Conservation (phyloP, 2,113 vertebrate genomes). For the Smithornis capensis region DNA sequence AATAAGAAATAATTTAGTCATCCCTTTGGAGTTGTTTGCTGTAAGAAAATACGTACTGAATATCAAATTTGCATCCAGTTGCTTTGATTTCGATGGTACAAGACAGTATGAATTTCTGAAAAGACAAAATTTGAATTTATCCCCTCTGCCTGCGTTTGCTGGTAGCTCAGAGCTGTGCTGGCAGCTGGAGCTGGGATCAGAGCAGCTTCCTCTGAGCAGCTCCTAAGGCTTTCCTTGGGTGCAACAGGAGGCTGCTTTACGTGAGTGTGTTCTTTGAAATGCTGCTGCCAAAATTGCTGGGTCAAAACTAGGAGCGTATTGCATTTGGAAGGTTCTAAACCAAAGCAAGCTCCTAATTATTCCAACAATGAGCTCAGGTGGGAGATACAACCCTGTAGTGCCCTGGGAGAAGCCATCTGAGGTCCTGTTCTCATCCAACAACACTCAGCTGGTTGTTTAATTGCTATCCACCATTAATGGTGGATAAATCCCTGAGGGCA, state of each 20-base stretch:
- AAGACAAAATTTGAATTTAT: background rate
- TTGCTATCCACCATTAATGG: rapidly evolving
- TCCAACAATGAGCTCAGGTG: background rate
- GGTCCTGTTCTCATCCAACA: background rate
- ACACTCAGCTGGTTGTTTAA: rapidly evolving
- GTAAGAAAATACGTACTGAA: background rate
- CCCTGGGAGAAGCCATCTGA: background rate
- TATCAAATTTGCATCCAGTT: background rate
- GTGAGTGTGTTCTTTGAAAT: background rate
- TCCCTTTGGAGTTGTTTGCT: slow-evolving; percentile 14
- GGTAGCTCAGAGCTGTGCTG: background rate
- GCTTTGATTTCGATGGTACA: background rate
- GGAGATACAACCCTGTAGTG: background rate
- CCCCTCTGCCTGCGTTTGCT: rapidly evolving
- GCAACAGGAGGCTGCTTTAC: background rate
- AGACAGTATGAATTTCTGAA: background rate
- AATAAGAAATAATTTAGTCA: slow-evolving; percentile 4
- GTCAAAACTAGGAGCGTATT: background rate
- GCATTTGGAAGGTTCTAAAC: background rate
- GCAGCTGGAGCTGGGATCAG: background rate
- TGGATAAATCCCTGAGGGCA: background rate
- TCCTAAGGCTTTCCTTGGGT: background rate
- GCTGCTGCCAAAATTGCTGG: background rate
- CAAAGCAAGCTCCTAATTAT: background rate
- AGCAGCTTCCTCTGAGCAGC: background rate